Evolutionary conservation across 1,140 invertebrate genomes (phyloP).

Genomic region (Drepana arcuata): DNA sequence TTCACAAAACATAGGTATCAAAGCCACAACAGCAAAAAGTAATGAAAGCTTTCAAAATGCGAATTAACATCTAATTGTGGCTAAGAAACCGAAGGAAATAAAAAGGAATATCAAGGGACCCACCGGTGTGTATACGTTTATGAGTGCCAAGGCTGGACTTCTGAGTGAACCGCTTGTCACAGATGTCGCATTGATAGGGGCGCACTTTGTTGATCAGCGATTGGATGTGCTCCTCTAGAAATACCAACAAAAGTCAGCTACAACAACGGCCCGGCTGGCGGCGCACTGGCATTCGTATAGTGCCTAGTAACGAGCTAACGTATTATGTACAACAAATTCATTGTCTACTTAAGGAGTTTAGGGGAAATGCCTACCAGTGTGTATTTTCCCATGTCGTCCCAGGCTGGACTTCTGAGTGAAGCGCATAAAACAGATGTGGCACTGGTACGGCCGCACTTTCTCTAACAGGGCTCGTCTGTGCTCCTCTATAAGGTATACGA

Average conservation of each 20-base stretch:
- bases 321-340: conserved; percentile 50
- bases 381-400: conserved; percentile 72
- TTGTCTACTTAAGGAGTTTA: conserved; percentile 67
- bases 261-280: conserved; percentile 37
- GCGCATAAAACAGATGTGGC: conserved; percentile 74
- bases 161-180: conserved; percentile 83
- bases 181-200: conserved; percentile 84
- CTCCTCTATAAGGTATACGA: conserved; percentile 72
- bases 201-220: conserved; percentile 76
- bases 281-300: conserved; percentile 27
- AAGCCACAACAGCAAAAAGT: conserved; percentile 52
- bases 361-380: conserved; percentile 72
- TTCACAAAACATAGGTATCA: conserved; percentile 65
- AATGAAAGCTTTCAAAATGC: conserved; percentile 7
- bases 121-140: conserved; percentile 86
- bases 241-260: conserved; percentile 67
- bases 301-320: conserved; percentile 54
- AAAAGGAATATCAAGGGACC: conserved; percentile 65
- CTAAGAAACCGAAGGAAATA: conserved; percentile 57
- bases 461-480: conserved; percentile 74
- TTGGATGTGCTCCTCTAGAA: conserved; percentile 74
- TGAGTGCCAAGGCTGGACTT: conserved; percentile 88
- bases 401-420: conserved; percentile 75
- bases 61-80: conserved; percentile 36
- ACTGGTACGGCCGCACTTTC: conserved; percentile 76